phyloP scores from a whole-genome alignment of 2,113 vertebrate species.

The Ameiurus melas region DNA sequence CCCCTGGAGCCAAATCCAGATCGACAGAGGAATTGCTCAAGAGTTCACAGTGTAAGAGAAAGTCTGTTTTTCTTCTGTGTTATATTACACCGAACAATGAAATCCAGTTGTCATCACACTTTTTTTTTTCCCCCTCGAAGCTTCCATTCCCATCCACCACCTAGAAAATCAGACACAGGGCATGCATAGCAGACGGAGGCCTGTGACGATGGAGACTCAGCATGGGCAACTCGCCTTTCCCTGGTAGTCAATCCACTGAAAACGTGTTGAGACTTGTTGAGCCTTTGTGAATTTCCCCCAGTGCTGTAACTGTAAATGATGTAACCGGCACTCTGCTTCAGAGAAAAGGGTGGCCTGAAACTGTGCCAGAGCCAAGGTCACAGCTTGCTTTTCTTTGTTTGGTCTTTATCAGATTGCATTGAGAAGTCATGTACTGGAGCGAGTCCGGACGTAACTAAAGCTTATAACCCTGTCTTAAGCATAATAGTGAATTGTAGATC shows the following conservation, averaged over 20 bases:
- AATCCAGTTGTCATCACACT: not conserved
- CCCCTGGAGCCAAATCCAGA: not conserved
- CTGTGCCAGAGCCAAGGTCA: constrained; percentile 49
- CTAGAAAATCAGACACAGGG: not conserved
- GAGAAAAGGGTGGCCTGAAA: constrained; percentile 13
- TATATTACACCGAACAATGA: not conserved
- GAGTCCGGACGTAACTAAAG: constrained; percentile 11
- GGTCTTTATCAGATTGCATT: constrained; percentile 51
- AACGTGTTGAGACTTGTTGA: constrained; percentile 3
- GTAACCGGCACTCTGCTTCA: constrained; percentile 20
- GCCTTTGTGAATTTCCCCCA: constrained; percentile 15
- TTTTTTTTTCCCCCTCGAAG: not conserved
- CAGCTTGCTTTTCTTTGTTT: constrained; percentile 49
- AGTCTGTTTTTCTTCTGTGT: not conserved
- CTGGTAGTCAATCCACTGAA: constrained; percentile 7
- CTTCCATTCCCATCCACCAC: not conserved
- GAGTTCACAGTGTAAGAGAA: not conserved
- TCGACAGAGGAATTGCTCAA: not conserved
- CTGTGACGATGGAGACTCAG: not conserved
- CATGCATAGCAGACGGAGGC: not conserved
- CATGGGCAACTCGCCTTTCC: not conserved
- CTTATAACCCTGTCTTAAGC: constrained; percentile 12
- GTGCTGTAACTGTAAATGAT: constrained; percentile 17
- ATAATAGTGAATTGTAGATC: constrained; percentile 39
- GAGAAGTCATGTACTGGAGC: constrained; percentile 22